Base-by-base conservation (phyloP, 2,113 vertebrate species). In the Dromaius novaehollandiae region DNA sequence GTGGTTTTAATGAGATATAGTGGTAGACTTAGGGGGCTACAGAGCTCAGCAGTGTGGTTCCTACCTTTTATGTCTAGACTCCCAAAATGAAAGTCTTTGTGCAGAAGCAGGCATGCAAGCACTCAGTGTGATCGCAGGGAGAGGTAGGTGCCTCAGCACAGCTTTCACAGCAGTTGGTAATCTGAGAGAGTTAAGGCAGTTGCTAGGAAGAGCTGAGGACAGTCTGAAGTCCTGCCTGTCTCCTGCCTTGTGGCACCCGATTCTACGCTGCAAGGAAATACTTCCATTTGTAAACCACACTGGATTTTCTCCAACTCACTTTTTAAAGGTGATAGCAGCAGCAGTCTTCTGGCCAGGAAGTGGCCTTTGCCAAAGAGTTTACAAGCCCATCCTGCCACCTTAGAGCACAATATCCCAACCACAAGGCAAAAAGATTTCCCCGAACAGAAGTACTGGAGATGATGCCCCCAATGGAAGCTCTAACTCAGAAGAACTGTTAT, bases 1-100 rank as follows among this genome's bases (percentile, higher is more conserved):
- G 22, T 58, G 38, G 24, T 86, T 90, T 92, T 88, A 92, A 75
- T 63, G 46, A 93, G 50, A 18, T 48, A 18, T 26, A 77, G 56
- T 77, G 70, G 38, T 65, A 88, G 36, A 58, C n/a, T 51, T 58
- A 58, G 28, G 85, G 83, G 77, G 55, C n/a, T 78, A 86, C 40
- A 65, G 86, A 84, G 36, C 83, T 86, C 80, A 81, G 83, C 55
- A 82, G 38, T 71, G 81, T 78, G 68, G 30, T 82, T 88, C 30
- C 80, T 74, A 44, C 36, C 70, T 92, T 71, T 81, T 40, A 24
- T 32, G 30, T 83, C 86, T 44, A 30, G 79, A 40, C 44, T 66
- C 26, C 50, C 36, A 46, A 91, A 92, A 90, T 78, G 22, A 83
- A 90, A 95, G 60, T 14, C 25, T 86, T 63, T 4, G 3, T 0